Conservation (phyloP, 2,113 vertebrate genomes). For the Clinocottus analis region DNA sequence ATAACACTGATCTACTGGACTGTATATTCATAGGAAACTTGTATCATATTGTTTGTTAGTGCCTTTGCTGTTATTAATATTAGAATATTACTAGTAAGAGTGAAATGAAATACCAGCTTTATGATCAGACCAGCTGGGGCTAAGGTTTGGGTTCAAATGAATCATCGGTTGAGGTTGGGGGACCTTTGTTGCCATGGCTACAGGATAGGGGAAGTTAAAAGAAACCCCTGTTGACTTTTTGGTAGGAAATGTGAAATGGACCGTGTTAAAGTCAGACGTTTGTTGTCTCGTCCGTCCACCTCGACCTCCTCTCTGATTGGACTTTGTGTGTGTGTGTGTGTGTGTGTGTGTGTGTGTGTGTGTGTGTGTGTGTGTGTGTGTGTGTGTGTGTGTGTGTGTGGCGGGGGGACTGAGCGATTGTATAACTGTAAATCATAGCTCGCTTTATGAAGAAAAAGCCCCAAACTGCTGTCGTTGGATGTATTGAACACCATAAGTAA, state of each 20-base stretch:
- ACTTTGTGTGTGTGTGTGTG: too few relatives aligned
- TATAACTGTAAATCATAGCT: too few relatives aligned
- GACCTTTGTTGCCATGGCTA: not conserved
- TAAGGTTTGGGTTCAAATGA: not conserved
- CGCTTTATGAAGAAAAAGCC: too few relatives aligned
- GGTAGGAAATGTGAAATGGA: not conserved
- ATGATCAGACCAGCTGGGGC: not conserved
- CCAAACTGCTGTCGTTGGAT: too few relatives aligned
- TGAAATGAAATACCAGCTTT: too few relatives aligned
- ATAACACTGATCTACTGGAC: not conserved
- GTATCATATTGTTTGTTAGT: not conserved
- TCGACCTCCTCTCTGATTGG: not conserved
- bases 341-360: too few relatives aligned
- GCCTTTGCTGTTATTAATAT: too few relatives aligned
- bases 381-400: too few relatives aligned
- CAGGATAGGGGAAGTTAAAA: not conserved
- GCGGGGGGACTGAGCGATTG: too few relatives aligned
- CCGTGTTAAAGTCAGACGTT: not conserved
- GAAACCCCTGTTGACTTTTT: not conserved
- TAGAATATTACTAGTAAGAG: too few relatives aligned
- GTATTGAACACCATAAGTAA: too few relatives aligned
- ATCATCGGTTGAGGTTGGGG: not conserved
- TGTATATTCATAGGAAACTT: not conserved
- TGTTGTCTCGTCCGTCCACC: not conserved
- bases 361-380: too few relatives aligned